These are phyloP conservation scores for Drosophila pachea DNA, from an alignment of 1,140 invertebrate species.

Conservation along the genomic window DNA sequence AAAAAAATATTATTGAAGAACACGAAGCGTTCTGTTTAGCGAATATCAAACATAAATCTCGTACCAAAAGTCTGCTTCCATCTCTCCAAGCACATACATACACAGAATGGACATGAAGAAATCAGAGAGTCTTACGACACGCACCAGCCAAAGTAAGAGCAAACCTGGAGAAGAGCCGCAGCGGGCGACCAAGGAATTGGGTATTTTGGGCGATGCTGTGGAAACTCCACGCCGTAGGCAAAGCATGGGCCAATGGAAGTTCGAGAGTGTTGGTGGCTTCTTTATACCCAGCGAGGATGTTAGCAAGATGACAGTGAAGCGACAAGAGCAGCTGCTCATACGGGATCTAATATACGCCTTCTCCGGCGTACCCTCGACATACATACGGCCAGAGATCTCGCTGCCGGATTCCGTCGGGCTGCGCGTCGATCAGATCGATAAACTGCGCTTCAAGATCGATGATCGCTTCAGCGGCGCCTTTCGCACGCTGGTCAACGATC, in stretches of 20 bases:
- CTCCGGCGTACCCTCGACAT: constrained; percentile 53
- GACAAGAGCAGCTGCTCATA: constrained; percentile 52
- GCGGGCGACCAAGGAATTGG: no score
- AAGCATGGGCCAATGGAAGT: constrained; percentile 39
- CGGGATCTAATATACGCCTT: constrained; percentile 63
- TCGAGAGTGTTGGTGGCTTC: constrained; percentile 57
- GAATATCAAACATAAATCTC: no score
- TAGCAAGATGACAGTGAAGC: constrained; percentile 24
- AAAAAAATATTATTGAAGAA: no score
- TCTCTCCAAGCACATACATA: no score
- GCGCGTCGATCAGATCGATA: constrained; percentile 30
- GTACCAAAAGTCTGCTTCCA: no score
- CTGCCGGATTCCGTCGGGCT: constrained; percentile 31
- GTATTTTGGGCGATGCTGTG: no score
- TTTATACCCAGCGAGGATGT: constrained; percentile 53
- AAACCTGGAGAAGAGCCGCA: neutral
- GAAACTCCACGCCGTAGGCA: no score
- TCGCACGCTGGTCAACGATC: constrained; percentile 35
- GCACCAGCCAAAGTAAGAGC: neutral
- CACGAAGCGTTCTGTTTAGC: no score
- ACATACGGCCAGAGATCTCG: constrained; percentile 45
- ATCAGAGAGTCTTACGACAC: neutral
- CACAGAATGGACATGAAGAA: neutral
- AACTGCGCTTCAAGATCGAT: constrained; percentile 49
- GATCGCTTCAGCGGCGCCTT: constrained; percentile 46